Evolutionary conservation across 2,113 vertebrate genomes (phyloP), one percentile per base, ranked within the genome.

Genomic region (Pan paniscus): DNA sequence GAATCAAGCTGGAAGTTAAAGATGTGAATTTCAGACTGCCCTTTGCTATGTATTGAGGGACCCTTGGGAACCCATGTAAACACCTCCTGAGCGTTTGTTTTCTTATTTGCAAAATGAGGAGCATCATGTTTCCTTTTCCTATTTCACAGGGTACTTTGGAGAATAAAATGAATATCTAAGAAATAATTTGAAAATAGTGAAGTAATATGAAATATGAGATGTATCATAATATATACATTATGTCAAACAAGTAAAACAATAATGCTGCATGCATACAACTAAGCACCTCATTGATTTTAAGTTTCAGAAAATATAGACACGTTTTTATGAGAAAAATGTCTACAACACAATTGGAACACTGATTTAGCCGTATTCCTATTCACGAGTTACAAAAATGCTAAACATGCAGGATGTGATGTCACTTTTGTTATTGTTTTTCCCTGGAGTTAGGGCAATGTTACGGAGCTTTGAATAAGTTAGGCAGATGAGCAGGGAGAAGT

Each of bases 121-220:
- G 3, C 10, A 46, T n/a, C 18, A 27, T n/a, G 22, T 57, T 94
- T 89, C 72, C 52, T 80, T 87, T 68, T 75, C 27, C 14, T 20
- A 50, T 48, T 81, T 57, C 12, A 72, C 3, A 70, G 35, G 16
- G 7, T 57, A 87, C 12, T 81, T 73, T 70, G n/a, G 35, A 87
- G 32, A 17, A 75, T 68, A 55, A 96, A 92, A 90, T 64, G 8
- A 80, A 55, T 81, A 80, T 48, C 17, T 86, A 25, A 89, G 92
- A 86, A 90, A 46, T 75, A 85, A 46, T 40, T 52, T 88, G 30
- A 97, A 93, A 94, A 68, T 79, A 78, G 73, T 67, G 8, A 94
- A 64, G 13, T 52, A 61, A 82, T 79, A 88, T n/a, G 75, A 93
- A 93, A 48, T 50, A 81, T 61, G 73, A 92, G 25, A 20, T 89